These are phyloP conservation scores for Sinocyclocheilus grahami DNA, from an alignment of 2,113 vertebrate species.

Conservation along the genomic window DNA sequence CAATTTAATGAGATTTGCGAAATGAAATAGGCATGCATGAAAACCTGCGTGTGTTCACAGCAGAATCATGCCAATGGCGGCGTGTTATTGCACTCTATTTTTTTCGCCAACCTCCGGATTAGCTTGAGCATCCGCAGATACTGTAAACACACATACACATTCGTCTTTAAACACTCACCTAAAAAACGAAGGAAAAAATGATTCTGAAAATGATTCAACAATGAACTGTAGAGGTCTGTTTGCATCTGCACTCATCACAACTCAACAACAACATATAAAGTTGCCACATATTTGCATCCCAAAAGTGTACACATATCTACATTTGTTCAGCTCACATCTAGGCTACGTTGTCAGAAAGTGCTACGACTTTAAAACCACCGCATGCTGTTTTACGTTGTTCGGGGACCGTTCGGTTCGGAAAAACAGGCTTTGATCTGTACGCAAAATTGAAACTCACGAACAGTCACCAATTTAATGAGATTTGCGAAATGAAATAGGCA, in stretches of 20 bases:
- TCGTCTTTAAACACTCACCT: slow-evolving; percentile 27
- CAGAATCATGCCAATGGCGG: slow-evolving; percentile 32
- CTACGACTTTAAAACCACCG: slow-evolving; percentile 42
- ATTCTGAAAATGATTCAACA: slow-evolving; percentile 21
- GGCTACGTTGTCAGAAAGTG: slow-evolving; percentile 49
- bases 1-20: slow-evolving; percentile 30
- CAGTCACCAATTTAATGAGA: slow-evolving; percentile 40
- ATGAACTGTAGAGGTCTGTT: slow-evolving; percentile 35
- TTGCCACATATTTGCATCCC: slow-evolving; percentile 29
- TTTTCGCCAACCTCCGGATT: slow-evolving; percentile 44
- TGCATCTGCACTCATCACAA: neutral
- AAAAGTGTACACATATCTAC: slow-evolving; percentile 42
- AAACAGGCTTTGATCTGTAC: slow-evolving; percentile 17
- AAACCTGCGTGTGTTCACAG: slow-evolving; percentile 54
- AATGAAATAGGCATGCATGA: slow-evolving; percentile 58
- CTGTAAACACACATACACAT: slow-evolving; percentile 36
- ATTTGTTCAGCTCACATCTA: slow-evolving; percentile 47
- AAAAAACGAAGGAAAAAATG: neutral
- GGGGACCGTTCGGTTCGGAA: neutral
- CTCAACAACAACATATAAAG: slow-evolving; percentile 27
- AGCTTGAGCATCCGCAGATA: slow-evolving; percentile 7
- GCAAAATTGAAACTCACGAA: slow-evolving; percentile 42
- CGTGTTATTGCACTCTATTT: slow-evolving; percentile 67
- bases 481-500: slow-evolving; percentile 41
- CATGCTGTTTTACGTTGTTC: slow-evolving; percentile 7